phyloP scores from a whole-genome alignment of 1,140 invertebrate genomes.

The Caenorhabditis latens region DNA sequence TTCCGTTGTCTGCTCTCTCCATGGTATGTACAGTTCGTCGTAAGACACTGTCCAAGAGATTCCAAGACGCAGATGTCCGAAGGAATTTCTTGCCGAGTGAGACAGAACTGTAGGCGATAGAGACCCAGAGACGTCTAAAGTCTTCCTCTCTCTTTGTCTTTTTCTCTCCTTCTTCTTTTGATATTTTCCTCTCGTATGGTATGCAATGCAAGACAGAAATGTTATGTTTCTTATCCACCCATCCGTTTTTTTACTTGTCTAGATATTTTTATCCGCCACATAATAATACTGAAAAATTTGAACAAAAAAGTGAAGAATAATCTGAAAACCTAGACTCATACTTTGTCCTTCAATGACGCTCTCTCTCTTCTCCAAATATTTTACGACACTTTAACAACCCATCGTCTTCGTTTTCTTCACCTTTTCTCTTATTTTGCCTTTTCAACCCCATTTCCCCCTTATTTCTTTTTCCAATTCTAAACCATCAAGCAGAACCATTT shows the following conservation, averaged over 20 bases:
- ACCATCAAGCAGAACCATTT: background rate
- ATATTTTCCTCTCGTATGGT: slow-evolving; percentile 9
- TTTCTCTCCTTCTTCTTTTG: slow-evolving; percentile 9
- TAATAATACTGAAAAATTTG: background rate
- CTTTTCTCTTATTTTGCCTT: slow-evolving; percentile 4
- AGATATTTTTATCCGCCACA: background rate
- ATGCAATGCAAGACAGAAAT: slow-evolving; percentile 17
- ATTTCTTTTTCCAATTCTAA: background rate
- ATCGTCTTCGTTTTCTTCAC: slow-evolving; percentile 33
- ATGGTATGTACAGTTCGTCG: slow-evolving; percentile 49
- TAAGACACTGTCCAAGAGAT: slow-evolving; percentile 15
- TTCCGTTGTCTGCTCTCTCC: background rate
- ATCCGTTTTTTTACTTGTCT: background rate
- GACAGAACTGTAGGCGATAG: background rate
- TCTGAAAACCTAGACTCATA: slow-evolving; percentile 16
- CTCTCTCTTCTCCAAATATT: slow-evolving; percentile 33
- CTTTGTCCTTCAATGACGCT: slow-evolving; percentile 25
- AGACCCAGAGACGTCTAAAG: slow-evolving; percentile 43
- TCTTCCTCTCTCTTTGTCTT: slow-evolving; percentile 7
- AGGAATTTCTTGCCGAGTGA: slow-evolving; percentile 16
- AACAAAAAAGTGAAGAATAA: background rate
- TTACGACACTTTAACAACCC: slow-evolving; percentile 53
- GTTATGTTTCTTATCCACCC: slow-evolving; percentile 36
- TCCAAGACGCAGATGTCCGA: slow-evolving; percentile 23
- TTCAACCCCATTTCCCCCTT: slow-evolving; percentile 1